Percentiles rank a stretch among this genome's conserved stretches.
phyloP scores from a whole-genome alignment of 2,888 invertebrate genomes.

The Drosophila melanosoma region DNA sequence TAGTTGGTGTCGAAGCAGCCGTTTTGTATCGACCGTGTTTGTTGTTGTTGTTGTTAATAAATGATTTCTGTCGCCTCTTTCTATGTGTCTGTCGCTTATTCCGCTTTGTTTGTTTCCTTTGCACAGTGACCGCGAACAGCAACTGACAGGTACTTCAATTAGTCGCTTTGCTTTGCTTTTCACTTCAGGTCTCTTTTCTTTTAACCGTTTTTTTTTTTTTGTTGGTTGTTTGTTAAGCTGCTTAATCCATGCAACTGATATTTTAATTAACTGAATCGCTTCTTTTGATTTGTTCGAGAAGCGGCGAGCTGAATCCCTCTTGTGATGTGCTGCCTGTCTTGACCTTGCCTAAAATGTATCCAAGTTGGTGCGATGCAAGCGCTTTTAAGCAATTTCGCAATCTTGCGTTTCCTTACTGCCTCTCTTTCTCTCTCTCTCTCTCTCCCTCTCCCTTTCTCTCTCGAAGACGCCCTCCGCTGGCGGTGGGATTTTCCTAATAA shows the following conservation, averaged over 20 bases:
- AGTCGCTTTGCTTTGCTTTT: constrained; percentile 64
- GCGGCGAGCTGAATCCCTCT: not conserved
- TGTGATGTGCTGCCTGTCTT: constrained; percentile 22
- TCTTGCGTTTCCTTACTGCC: constrained; percentile 33
- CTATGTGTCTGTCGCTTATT: constrained; percentile 60
- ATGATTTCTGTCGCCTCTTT: constrained; percentile 56
- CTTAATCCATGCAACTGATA: constrained; percentile 1
- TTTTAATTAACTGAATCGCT: not conserved
- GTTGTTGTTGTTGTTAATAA: constrained; percentile 50
- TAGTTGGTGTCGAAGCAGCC: constrained; percentile 37
- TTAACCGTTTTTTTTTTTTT: not conserved
- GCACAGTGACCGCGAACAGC: constrained; percentile 45
- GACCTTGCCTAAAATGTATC: constrained; percentile 49
- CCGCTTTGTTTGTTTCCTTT: constrained; percentile 74
- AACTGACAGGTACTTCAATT: constrained; percentile 51
- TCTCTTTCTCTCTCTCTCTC: not conserved
- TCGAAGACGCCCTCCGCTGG: not conserved
- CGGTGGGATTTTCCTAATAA: constrained; percentile 54
- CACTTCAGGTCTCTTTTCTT: constrained; percentile 50
- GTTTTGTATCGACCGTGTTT: constrained; percentile 18
- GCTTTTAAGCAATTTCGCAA: constrained; percentile 53
- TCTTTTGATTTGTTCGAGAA: not conserved
- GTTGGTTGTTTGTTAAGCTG: not conserved
- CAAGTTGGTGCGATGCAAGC: constrained; percentile 28
- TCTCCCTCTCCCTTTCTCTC: not conserved